A percentile compares a stretch with the other conserved stretches of the same genome.
Evolutionary conservation across 2,797 vertebrate species (phyloP).

Genomic region (Cyclura pinguis): DNA sequence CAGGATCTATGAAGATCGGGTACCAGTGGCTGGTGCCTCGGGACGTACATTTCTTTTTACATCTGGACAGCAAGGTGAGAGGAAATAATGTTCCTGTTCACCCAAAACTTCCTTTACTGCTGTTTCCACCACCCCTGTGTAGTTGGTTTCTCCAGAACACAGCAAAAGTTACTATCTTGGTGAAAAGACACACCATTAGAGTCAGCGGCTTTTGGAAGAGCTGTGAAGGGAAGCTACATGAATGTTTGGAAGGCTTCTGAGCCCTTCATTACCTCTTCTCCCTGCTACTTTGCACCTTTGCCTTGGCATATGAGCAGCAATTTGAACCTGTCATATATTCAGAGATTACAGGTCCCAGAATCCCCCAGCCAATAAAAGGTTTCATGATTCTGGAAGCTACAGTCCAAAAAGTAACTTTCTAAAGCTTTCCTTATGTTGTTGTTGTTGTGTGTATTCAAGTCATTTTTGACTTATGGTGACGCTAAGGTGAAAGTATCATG

Average conservation of each 20-base stretch:
- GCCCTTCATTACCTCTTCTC: not conserved
- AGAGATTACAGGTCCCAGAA: not conserved
- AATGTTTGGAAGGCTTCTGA: not conserved
- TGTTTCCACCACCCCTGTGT: not conserved
- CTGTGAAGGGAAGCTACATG: not conserved
- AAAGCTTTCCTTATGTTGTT: no score
- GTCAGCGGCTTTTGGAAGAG: not conserved
- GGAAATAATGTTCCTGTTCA: not conserved
- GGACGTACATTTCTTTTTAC: not conserved
- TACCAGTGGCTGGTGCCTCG: not conserved
- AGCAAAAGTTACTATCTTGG: not conserved
- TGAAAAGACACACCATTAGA: not conserved
- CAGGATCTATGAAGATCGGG: not conserved
- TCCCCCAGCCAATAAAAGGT: not conserved
- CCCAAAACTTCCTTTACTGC: not conserved
- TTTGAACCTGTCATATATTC: no score
- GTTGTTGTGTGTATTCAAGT: no score
- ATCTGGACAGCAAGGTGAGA: not conserved
- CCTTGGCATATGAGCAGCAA: no score
- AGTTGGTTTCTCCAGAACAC: not conserved
- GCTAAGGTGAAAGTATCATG: no score
- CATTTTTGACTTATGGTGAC: no score
- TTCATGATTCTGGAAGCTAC: not conserved
- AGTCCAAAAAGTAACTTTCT: no score
- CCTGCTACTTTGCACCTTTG: not conserved